These are phyloP conservation scores for Struthio camelus DNA, from an alignment of 2,113 vertebrate species.

Conservation along the genomic window DNA sequence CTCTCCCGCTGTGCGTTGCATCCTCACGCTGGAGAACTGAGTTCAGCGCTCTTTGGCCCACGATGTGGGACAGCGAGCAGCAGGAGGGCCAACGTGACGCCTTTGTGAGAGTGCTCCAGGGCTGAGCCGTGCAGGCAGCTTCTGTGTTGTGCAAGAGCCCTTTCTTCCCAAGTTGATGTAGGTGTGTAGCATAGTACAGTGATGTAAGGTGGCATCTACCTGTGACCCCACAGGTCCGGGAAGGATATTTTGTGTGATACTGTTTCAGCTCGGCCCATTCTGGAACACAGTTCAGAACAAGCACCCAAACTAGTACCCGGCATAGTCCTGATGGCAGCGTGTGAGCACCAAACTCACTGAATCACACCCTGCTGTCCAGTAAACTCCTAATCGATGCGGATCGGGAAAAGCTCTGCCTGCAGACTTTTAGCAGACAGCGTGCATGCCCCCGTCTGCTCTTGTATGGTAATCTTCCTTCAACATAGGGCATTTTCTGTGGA, in stretches of 20 bases:
- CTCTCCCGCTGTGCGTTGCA: neutral
- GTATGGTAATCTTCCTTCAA: neutral
- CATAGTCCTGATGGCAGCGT: neutral
- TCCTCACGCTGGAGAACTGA: neutral
- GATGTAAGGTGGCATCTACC: neutral
- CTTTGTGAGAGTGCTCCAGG: neutral
- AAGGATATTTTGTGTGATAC: neutral
- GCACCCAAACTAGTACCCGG: neutral
- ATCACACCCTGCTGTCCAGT: neutral
- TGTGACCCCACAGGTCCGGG: neutral
- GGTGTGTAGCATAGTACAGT: neutral
- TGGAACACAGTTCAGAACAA: neutral
- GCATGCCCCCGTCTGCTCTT: neutral
- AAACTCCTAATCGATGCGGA: neutral
- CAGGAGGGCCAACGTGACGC: neutral
- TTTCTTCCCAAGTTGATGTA: neutral
- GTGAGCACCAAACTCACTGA: neutral
- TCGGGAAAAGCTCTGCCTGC: neutral
- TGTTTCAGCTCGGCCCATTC: neutral
- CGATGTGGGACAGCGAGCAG: neutral
- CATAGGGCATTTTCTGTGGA: neutral
- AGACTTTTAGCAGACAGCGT: neutral
- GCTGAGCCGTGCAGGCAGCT: neutral
- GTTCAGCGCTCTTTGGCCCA: rapidly evolving
- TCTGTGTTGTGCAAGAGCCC: rapidly evolving